These are phyloP conservation scores for Puffinus mauretanicus DNA, from an alignment of 2,113 vertebrate species.

Conservation along the genomic window DNA sequence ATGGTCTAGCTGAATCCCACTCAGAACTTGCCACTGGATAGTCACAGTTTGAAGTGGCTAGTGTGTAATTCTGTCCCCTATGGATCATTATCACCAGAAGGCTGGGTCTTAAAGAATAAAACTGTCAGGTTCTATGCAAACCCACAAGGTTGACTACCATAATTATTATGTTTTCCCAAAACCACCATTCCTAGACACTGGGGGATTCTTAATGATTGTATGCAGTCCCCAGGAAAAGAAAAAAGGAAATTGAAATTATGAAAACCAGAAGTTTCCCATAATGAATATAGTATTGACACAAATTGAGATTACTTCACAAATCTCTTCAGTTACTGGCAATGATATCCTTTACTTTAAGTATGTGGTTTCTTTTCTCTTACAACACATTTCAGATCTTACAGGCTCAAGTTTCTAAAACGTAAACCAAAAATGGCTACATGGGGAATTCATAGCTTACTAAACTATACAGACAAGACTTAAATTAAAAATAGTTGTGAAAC, in stretches of 20 bases:
- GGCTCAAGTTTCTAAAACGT: not conserved
- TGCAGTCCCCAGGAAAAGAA: not conserved
- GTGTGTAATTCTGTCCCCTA: not conserved
- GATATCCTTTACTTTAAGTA: not conserved
- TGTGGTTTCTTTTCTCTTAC: not conserved
- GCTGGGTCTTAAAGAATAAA: not conserved
- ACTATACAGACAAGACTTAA: not conserved
- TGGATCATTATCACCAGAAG: not conserved
- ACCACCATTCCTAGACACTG: not conserved
- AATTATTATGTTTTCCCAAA: not conserved
- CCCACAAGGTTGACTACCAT: not conserved
- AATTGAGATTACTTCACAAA: not conserved
- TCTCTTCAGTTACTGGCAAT: not conserved
- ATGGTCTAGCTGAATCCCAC: not conserved
- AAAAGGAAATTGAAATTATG: not conserved
- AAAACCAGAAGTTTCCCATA: not conserved
- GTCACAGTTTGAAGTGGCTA: not conserved
- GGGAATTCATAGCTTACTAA: not conserved
- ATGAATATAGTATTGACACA: not conserved
- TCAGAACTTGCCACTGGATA: not conserved
- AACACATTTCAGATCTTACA: not conserved
- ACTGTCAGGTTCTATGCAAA: not conserved
- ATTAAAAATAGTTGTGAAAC: not conserved
- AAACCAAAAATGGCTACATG: not conserved
- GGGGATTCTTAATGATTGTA: not conserved